Conservation (phyloP, 2,888 invertebrate genomes). For the Tromatobia lineatoria region DNA sequence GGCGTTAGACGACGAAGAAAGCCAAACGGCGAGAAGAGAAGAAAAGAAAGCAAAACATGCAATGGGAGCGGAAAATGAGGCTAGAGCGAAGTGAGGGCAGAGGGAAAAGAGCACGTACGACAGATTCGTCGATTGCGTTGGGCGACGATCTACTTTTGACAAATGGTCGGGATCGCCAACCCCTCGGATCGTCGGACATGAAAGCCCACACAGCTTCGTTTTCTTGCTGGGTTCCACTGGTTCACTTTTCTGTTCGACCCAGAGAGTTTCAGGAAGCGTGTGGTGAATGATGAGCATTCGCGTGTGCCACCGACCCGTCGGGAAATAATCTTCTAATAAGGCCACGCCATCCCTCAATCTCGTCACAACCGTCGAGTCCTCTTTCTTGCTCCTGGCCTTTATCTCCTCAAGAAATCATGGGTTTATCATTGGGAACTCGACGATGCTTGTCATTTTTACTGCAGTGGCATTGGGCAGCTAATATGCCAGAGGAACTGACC, state of each 20-base stretch:
- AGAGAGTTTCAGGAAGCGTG: conserved; percentile 53
- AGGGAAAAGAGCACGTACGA: conserved; percentile 48
- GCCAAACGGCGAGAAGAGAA: conserved; percentile 16
- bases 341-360: conserved; percentile 35
- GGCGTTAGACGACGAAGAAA: conserved; percentile 1
- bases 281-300: conserved; percentile 61
- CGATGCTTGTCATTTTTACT: conserved; percentile 1
- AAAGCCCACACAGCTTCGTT: conserved; percentile 48
- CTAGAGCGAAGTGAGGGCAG: neutral
- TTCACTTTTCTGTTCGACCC: conserved; percentile 44
- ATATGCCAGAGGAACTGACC: conserved; percentile 9
- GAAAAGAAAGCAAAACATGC: conserved; percentile 6
- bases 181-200: conserved; percentile 43
- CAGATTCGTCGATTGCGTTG: conserved; percentile 62
- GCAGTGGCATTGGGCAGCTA: conserved; percentile 25
- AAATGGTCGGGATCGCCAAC: conserved; percentile 59
- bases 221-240: conserved; percentile 34
- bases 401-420: conserved; percentile 19
- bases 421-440: conserved; percentile 35
- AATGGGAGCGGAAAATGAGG: conserved; percentile 26
- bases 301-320: conserved; percentile 53
- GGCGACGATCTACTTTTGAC: conserved; percentile 59
- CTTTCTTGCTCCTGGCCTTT: conserved; percentile 3
- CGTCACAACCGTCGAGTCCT: conserved; percentile 50
- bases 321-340: conserved; percentile 66